Conservation (phyloP, 2,113 vertebrate species). For the Ammodytes dubius region DNA sequence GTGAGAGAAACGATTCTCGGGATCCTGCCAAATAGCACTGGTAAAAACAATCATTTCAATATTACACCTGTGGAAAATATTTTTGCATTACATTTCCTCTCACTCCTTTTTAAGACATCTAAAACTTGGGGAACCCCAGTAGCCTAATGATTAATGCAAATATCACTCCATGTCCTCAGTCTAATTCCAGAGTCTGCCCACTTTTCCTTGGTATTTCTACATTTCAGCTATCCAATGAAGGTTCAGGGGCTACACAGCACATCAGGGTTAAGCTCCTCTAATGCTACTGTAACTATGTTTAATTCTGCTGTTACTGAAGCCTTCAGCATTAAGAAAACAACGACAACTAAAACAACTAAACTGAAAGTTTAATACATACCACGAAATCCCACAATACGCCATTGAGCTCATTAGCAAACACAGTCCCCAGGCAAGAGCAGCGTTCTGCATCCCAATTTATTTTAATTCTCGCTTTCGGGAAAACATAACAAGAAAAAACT, state of each 20-base stretch:
- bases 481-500: slow-evolving; percentile 28
- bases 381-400: slow-evolving; percentile 1
- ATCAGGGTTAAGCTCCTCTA: not conserved
- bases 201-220: not conserved
- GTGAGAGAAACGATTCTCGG: slow-evolving; percentile 21
- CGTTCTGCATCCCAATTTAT: slow-evolving; percentile 44
- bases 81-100: too few species aligned
- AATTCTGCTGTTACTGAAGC: not conserved
- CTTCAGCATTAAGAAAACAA: not conserved
- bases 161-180: too few species aligned
- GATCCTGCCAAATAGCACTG: slow-evolving; percentile 57
- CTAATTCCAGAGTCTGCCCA: too few species aligned
- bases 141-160: too few species aligned
- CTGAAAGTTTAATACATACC: not conserved
- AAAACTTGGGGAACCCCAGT: too few species aligned
- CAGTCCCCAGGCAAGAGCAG: slow-evolving; percentile 10
- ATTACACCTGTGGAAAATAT: not conserved
- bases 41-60: slow-evolving; percentile 56
- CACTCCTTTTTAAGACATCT: too few species aligned
- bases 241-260: not conserved
- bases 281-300: not conserved
- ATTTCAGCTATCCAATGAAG: not conserved
- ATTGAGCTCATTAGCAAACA: slow-evolving; percentile 48
- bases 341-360: slow-evolving; percentile 26
- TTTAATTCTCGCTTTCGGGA: slow-evolving; percentile 51